Base-by-base conservation (phyloP, 2,797 vertebrate species). In the Clarias laeviceps region DNA sequence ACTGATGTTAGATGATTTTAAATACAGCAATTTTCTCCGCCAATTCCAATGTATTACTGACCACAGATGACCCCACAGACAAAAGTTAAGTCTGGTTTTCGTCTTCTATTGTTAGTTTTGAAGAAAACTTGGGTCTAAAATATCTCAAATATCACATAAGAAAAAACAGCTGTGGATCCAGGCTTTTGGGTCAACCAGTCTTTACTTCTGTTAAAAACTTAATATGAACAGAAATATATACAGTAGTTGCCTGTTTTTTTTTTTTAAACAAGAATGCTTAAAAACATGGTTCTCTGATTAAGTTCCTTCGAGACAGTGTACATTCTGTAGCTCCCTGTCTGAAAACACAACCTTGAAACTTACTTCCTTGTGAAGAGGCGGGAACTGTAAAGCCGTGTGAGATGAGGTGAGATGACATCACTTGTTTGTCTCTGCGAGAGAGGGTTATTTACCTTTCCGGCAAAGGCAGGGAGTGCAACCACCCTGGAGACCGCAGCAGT, bases 331-430 rank as follows among this genome's bases (percentile, higher is more conserved):
- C 77, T 64, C 22, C 22, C 6, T 62, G 12, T 62, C 32, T 62
- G 22, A 62, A 79, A 62, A 62, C 57, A 80, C 77, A 27, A 15
- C 15, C 22, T 69, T 84, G 22, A 82, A 86, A 27, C 74, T 24
- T 59, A 24, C 72, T 86, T 77, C 66, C 66, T 59, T 24, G 20
- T 40, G 77, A 78, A 85, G 84, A 85, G 83, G 83, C 37, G 29
- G 79, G 83, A 83, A 74, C 88, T 85, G 50, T 0, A 34, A 59
- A 80, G 74, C 68, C 56, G 3, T 56, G 24, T 65, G 12, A 87
- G 77, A 84, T 87, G 81, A 87, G 86, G 86, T 86, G 82, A 85
- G 87, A 50, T 88, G 85, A 89, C 87, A 87, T 88, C 85, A 89
- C 88, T 86, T 84, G 85, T 88, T 89, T 88, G 78, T 82, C 82